phyloP scores from a whole-genome alignment of 2,888 invertebrate species.

The Pheosia tremula region DNA sequence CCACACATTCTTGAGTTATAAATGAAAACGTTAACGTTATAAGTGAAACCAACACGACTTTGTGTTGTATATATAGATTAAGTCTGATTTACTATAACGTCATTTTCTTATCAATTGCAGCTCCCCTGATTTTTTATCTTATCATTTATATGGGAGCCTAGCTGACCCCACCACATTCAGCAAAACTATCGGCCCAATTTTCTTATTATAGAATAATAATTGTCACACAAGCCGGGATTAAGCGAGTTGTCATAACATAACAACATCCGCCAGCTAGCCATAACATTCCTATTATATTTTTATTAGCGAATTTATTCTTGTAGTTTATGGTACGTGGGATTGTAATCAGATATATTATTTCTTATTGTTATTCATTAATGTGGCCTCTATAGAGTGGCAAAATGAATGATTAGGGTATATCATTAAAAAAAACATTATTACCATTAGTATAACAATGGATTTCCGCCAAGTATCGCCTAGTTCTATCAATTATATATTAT shows the following conservation, averaged over 20 bases:
- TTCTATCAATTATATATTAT: no score
- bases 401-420: no score
- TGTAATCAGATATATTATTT: no score
- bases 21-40: no score
- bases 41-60: no score
- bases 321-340: not conserved
- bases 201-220: constrained; percentile 17
- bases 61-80: no score
- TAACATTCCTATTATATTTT: not conserved
- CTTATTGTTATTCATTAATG: no score
- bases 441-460: no score
- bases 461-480: no score
- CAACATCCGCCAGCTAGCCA: not conserved
- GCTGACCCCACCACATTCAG: constrained; percentile 19
- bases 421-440: no score
- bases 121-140: constrained; percentile 21
- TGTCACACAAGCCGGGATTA: not conserved
- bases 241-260: not conserved
- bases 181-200: constrained; percentile 19
- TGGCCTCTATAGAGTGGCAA: no score
- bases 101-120: constrained; percentile 15
- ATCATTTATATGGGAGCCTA: constrained; percentile 18
- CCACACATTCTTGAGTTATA: no score
- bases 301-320: not conserved
- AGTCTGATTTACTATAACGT: not conserved